phyloP scores from a whole-genome alignment of 2,113 vertebrate genomes.

The Gallinago jamesoni region DNA sequence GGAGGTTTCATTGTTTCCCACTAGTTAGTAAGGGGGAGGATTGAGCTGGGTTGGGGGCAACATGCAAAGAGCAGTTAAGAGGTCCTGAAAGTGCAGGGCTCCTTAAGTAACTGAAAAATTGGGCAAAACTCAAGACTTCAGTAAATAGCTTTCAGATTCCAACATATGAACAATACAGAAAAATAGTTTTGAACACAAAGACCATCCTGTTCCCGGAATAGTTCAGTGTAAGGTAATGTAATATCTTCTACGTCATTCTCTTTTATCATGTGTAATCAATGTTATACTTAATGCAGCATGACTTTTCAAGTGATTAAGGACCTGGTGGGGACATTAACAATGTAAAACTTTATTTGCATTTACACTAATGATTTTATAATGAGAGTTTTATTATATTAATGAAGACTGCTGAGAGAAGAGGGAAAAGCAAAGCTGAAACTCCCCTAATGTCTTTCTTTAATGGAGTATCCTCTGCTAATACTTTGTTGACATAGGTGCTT shows the following conservation, averaged over 20 bases:
- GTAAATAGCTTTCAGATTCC: background rate
- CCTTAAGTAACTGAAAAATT: background rate
- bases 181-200: slow-evolving; percentile 5
- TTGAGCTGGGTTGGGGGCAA: background rate
- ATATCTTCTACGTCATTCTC: background rate
- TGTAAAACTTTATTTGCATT: slow-evolving; percentile 74
- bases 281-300: slow-evolving; percentile 68
- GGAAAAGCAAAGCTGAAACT: slow-evolving; percentile 49
- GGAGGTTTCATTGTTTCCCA: background rate
- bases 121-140: background rate
- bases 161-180: background rate
- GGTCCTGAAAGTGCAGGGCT: background rate
- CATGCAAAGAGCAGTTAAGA: background rate
- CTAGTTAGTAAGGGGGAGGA: background rate
- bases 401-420: slow-evolving; percentile 51
- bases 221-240: slow-evolving; percentile 14
- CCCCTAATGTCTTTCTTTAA: slow-evolving; percentile 23
- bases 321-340: slow-evolving; percentile 69
- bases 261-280: slow-evolving; percentile 62
- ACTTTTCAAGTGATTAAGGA: slow-evolving; percentile 69
- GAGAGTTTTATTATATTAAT: slow-evolving; percentile 78
- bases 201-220: background rate
- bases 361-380: slow-evolving; percentile 78
- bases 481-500: slow-evolving; percentile 62
- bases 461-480: slow-evolving; percentile 26